Base-by-base conservation (phyloP, 2,888 invertebrate species). In the Troglohyphantes excavatus region DNA sequence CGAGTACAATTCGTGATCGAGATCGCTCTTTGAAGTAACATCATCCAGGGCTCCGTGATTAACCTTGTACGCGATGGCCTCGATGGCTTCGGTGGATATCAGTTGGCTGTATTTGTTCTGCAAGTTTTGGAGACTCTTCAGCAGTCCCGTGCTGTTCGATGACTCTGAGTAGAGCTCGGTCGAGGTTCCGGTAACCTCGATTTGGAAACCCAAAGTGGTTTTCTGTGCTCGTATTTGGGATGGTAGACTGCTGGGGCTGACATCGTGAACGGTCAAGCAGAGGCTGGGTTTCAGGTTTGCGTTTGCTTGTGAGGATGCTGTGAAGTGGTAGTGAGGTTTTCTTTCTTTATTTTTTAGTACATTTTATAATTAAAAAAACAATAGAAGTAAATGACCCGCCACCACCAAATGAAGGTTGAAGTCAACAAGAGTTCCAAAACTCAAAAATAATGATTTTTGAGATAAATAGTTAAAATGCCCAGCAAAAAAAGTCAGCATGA, bases 241-340 rank as follows among this genome's bases (percentile, higher is more conserved):
- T 13, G 89, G 78, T 13, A 90, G 3, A 19, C 70, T 78, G 2
- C 13, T 65, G 6, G 68, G 6, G 2, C 83, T 61, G 9, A 27
- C 7, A 21, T 90, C 89, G 2, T 72, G 26, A 13, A 90, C 33
- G 2, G 53, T 67, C 11, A 90, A 7, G 65, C 89, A 90, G 1
- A 90, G 78, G 26, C 53, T 78, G 6, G 89, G 78, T n/a, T 26
- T 63, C 26, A 90, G 19, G 33, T 90, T 90, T 1, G 63, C 21
- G n/a, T 78, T 39, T 7, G 83, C 72, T 19, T 29, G 11, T 26
- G 26, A 6, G 5, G 83, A 84, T n/a, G 65, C 89, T 90, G 27
- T 0, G 23, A n/a, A n/a, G n/a, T n/a, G n/a, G n/a, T n/a, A n/a
- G n/a, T n/a, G n/a, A n/a, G n/a, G n/a, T n/a, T n/a, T n/a, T n/a